Conservation (phyloP, 2,113 vertebrate species). For the Prunella himalayana region DNA sequence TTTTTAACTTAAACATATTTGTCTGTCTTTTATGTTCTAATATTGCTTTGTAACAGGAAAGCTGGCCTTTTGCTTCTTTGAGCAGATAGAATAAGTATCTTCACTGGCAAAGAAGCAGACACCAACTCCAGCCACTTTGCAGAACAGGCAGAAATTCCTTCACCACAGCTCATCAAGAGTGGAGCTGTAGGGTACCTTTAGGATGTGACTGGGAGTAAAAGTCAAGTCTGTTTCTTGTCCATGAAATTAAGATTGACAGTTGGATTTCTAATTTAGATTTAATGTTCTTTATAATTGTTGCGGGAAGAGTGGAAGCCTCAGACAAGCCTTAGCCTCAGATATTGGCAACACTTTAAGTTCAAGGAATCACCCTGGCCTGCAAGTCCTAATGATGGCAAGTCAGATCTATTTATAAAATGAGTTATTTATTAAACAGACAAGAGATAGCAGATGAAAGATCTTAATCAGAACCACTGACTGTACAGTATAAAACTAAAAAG, state of each 20-base stretch:
- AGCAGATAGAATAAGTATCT: not conserved
- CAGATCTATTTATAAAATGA: not conserved
- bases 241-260: not conserved
- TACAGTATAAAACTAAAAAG: not conserved
- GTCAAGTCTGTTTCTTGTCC: not conserved
- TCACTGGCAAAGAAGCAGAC: not conserved
- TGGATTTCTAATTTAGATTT: not conserved
- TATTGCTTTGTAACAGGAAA: not conserved
- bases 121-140: not conserved
- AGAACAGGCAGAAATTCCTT: not conserved
- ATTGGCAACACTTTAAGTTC: not conserved
- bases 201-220: not conserved
- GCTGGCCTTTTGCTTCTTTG: not conserved
- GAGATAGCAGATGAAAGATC: not conserved
- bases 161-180: not conserved
- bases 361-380: not conserved
- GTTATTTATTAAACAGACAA: not conserved
- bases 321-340: not conserved
- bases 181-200: not conserved
- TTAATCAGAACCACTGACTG: not conserved
- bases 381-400: not conserved
- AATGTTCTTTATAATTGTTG: not conserved
- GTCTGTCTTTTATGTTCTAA: conserved; percentile 35
- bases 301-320: not conserved
- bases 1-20: conserved; percentile 9